Evolutionary conservation across 2,888 invertebrate genomes (phyloP).

Genomic region (Athalia cordata): DNA sequence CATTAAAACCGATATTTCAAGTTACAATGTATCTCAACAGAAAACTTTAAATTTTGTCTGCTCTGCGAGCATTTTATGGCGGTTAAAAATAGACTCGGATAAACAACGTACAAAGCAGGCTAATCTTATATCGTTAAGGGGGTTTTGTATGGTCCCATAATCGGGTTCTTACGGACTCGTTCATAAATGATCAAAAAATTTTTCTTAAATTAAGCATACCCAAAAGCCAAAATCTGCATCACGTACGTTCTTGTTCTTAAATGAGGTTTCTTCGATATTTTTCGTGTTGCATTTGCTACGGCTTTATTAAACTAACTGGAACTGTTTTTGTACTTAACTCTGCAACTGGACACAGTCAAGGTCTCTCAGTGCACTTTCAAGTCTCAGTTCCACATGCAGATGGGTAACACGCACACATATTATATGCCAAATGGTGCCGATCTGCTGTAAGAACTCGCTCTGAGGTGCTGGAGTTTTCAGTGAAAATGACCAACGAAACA

Average conservation of each 20-base stretch:
- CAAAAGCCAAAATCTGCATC: too few species aligned
- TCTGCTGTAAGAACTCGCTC: too few species aligned
- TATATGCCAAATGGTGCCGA: background rate
- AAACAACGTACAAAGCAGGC: background rate
- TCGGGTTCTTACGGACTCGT: background rate
- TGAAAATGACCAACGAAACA: too few species aligned
- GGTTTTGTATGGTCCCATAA: background rate
- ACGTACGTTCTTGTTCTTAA: too few species aligned
- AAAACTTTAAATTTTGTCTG: background rate
- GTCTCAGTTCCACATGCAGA: background rate
- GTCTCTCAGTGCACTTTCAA: conserved; percentile 36
- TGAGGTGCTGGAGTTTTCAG: too few species aligned
- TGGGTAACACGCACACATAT: background rate
- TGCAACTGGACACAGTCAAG: conserved; percentile 36
- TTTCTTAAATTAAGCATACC: too few species aligned
- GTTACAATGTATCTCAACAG: background rate
- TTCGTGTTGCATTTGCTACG: background rate
- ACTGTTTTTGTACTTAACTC: too few species aligned
- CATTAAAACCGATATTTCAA: background rate
- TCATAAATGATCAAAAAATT: background rate
- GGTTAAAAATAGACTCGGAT: background rate
- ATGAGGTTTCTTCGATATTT: too few species aligned
- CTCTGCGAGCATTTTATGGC: too few species aligned
- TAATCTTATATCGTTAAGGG: background rate
- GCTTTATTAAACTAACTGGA: background rate